A percentile compares a stretch with the other conserved stretches of the same genome.
These are phyloP conservation scores for Onychomys arenicola DNA, from an alignment of 2,797 vertebrate species.

Conservation along the genomic window DNA sequence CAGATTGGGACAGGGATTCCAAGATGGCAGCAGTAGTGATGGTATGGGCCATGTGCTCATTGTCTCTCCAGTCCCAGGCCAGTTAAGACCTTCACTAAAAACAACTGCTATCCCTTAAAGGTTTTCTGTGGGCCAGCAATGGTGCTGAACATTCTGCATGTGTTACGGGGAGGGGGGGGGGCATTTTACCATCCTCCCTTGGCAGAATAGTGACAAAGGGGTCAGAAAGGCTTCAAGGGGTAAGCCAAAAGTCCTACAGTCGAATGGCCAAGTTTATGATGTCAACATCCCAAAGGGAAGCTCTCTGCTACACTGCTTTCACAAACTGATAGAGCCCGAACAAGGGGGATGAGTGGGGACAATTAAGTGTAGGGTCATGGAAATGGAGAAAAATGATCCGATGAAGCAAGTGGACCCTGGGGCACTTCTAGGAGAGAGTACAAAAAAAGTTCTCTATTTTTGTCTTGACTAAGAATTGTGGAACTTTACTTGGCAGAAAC, in stretches of 20 bases:
- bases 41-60: background rate
- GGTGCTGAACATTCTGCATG: background rate
- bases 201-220: background rate
- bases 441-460: conserved; percentile 44
- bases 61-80: background rate
- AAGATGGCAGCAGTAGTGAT: background rate
- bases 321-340: background rate
- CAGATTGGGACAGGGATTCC: too few species aligned
- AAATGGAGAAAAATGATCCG: background rate
- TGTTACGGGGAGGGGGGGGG: background rate
- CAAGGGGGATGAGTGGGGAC: background rate
- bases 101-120: background rate
- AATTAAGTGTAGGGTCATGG: background rate
- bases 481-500: conserved; percentile 55
- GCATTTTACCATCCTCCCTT: background rate
- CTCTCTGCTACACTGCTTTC: background rate
- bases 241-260: background rate
- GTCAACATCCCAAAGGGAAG: background rate
- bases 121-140: background rate
- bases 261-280: background rate
- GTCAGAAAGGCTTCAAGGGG: background rate
- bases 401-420: background rate
- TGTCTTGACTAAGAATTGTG: conserved; percentile 39
- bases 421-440: background rate
- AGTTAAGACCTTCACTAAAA: background rate